Percentiles rank a stretch among this genome's conserved stretches.
These are phyloP conservation scores for Lagria hirta DNA, from an alignment of 2,888 invertebrate genomes.

Conservation along the genomic window DNA sequence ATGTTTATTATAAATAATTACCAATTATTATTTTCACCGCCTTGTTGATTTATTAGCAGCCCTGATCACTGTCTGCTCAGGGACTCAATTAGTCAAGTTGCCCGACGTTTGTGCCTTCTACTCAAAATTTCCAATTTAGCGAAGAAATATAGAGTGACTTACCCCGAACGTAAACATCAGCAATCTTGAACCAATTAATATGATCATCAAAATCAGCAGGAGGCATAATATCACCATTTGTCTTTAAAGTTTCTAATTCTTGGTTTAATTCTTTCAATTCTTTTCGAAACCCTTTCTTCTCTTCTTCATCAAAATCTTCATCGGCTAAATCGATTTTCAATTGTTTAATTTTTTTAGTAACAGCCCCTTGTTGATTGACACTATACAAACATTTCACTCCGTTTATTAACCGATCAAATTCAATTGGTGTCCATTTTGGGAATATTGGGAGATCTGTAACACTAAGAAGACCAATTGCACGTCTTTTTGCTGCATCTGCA, in stretches of 20 bases:
- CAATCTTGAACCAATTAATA: slow-evolving; percentile 64
- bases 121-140: background rate
- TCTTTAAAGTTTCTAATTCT: slow-evolving; percentile 24
- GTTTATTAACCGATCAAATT: slow-evolving; percentile 35
- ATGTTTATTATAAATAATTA: background rate
- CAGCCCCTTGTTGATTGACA: slow-evolving; percentile 30
- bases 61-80: too few relatives aligned
- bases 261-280: slow-evolving; percentile 35
- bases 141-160: too few relatives aligned
- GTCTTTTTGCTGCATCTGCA: slow-evolving; percentile 55
- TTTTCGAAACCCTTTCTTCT: slow-evolving; percentile 55
- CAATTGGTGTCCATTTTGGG: slow-evolving; percentile 46
- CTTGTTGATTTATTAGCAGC: too few relatives aligned
- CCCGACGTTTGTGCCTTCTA: background rate
- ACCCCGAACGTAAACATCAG: too few relatives aligned
- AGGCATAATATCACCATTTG: slow-evolving; percentile 32
- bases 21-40: background rate
- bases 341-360: slow-evolving; percentile 20
- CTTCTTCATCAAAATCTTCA: slow-evolving; percentile 52
- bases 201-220: slow-evolving; percentile 44
- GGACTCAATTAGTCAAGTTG: too few relatives aligned
- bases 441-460: slow-evolving; percentile 40
- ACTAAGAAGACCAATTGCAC: slow-evolving; percentile 35
- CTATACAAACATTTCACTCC: slow-evolving; percentile 40
- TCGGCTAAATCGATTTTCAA: slow-evolving; percentile 9